phyloP scores from a whole-genome alignment of 2,797 vertebrate species.

The Hyperoplus immaculatus region DNA sequence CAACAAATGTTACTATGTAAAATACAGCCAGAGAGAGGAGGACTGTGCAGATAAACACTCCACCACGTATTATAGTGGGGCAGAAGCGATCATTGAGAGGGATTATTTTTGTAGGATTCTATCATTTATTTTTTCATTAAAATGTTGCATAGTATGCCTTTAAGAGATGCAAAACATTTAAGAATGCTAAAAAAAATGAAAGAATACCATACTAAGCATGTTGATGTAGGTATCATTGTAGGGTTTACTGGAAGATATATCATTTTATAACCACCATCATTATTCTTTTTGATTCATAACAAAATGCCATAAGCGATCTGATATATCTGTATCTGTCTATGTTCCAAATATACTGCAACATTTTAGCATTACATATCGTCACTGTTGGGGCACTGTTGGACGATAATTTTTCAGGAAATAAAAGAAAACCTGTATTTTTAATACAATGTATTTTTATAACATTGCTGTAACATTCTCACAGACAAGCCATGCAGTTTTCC shows the following conservation, averaged over 20 bases:
- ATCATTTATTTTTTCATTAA: too few relatives aligned
- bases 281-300: neutral
- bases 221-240: neutral
- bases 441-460: neutral
- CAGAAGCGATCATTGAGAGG: too few relatives aligned
- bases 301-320: neutral
- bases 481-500: neutral
- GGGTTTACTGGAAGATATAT: neutral
- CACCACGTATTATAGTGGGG: too few relatives aligned
- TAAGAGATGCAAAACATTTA: neutral
- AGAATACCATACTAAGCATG: neutral
- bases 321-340: neutral
- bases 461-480: slow-evolving; percentile 3
- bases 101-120: too few relatives aligned
- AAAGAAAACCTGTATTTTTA: too few relatives aligned
- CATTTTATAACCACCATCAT: neutral
- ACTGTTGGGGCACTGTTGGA: too few relatives aligned
- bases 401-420: too few relatives aligned
- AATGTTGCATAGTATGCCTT: neutral
- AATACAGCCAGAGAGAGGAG: too few relatives aligned
- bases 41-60: too few relatives aligned
- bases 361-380: neutral
- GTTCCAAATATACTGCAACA: neutral
- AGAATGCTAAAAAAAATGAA: neutral
- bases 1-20: too few relatives aligned